Conservation (phyloP, 2,113 vertebrate genomes). For the Sphaerodactylus townsendi region DNA sequence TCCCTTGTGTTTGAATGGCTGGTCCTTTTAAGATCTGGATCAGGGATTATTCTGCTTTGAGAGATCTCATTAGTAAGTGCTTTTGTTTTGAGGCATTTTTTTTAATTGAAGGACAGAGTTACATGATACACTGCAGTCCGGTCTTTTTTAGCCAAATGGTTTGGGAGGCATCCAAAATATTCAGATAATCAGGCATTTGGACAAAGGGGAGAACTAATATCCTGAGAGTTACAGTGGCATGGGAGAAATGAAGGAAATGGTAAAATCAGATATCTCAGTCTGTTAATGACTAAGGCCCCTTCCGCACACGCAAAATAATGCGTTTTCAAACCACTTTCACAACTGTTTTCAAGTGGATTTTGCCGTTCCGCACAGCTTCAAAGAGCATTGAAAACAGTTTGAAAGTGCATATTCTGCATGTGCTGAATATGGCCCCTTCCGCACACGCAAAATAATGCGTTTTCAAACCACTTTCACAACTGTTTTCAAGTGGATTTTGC, state of each 20-base stretch:
- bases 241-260: slow-evolving; percentile 5
- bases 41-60: slow-evolving; percentile 27
- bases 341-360: too few species aligned
- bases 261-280: slow-evolving; percentile 11
- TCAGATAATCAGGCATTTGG: slow-evolving; percentile 31
- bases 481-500: too few species aligned
- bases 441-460: too few species aligned
- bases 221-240: not conserved
- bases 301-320: too few species aligned
- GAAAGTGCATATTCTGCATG: too few species aligned
- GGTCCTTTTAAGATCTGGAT: slow-evolving; percentile 16
- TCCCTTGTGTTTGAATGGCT: slow-evolving; percentile 17
- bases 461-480: too few species aligned
- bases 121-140: slow-evolving; percentile 6
- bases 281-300: not conserved
- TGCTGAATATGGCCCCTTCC: too few species aligned
- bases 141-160: slow-evolving; percentile 9
- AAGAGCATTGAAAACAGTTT: too few species aligned
- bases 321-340: too few species aligned
- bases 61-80: slow-evolving; percentile 13
- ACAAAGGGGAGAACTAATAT: slow-evolving; percentile 13
- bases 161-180: slow-evolving; percentile 25
- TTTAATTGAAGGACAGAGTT: not conserved
- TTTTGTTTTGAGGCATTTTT: slow-evolving; percentile 22
- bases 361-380: too few species aligned